These are phyloP conservation scores for Cairina moschata DNA, from an alignment of 2,113 vertebrate species.

Conservation along the genomic window DNA sequence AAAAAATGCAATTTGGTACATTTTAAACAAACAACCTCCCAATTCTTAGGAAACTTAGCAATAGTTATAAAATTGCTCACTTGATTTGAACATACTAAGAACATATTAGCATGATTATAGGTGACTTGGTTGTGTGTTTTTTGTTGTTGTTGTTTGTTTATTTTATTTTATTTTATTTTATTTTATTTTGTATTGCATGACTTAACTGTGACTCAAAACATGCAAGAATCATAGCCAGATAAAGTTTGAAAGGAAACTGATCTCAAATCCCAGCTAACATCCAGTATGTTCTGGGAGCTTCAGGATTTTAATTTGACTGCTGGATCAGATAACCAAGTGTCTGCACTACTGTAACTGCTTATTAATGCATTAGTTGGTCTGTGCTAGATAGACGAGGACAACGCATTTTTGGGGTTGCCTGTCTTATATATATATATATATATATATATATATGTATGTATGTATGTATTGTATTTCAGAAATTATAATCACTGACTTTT, in stretches of 20 bases:
- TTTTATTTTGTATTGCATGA: not conserved
- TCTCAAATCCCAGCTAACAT: constrained; percentile 7
- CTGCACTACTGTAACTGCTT: not conserved
- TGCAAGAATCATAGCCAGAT: rapidly evolving
- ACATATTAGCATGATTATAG: not conserved
- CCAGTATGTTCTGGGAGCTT: not conserved
- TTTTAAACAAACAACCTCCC: not conserved
- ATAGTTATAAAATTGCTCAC: not conserved
- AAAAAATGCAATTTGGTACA: not conserved
- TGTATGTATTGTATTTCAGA: not conserved
- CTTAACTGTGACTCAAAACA: not conserved
- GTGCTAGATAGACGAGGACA: not conserved
- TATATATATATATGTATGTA: no score
- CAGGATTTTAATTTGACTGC: not conserved
- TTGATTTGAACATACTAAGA: not conserved
- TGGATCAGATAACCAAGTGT: not conserved
- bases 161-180: not conserved
- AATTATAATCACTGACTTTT: not conserved
- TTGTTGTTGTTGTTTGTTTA: not conserved
- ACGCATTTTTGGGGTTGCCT: constrained; percentile 27
- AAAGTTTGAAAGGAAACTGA: not conserved
- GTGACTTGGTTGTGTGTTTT: not conserved
- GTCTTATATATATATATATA: not conserved
- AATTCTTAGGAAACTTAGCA: not conserved
- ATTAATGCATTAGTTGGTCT: constrained; percentile 8